A percentile compares a stretch with the other conserved stretches of the same genome.
phyloP scores from a whole-genome alignment of 2,113 vertebrate species.

The Varanus salvator region DNA sequence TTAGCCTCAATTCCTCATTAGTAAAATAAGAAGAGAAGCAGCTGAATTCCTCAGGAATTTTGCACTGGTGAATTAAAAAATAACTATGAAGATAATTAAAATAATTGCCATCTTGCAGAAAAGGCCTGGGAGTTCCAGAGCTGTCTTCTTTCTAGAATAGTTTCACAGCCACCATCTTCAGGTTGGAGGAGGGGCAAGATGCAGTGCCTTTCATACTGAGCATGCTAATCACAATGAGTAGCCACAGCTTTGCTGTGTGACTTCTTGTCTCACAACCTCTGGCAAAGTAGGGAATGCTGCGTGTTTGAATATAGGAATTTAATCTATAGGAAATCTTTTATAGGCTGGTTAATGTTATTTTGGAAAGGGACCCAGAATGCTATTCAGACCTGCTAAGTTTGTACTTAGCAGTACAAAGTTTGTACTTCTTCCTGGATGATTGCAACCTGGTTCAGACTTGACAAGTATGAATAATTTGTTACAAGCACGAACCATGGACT shows the following conservation, averaged over 20 bases:
- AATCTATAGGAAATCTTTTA: slow-evolving; percentile 26
- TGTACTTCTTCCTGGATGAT: slow-evolving; percentile 26
- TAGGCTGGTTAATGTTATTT: slow-evolving; percentile 62
- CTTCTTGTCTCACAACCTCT: slow-evolving; percentile 13
- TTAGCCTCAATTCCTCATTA: neutral
- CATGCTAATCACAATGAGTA: neutral
- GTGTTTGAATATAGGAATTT: slow-evolving; percentile 27
- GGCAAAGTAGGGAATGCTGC: neutral
- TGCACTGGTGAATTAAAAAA: neutral
- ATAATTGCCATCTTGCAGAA: neutral
- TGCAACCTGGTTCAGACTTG: neutral
- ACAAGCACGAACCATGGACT: neutral
- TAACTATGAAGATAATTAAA: neutral
- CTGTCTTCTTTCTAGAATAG: neutral
- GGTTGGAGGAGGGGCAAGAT: neutral
- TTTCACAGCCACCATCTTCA: no score
- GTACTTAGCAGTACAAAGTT: neutral
- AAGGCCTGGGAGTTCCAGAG: neutral
- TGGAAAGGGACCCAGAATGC: slow-evolving; percentile 55
- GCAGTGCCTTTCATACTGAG: neutral
- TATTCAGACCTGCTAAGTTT: slow-evolving; percentile 47
- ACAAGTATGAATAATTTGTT: neutral
- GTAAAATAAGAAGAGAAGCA: neutral
- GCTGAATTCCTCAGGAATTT: neutral
- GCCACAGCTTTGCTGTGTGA: slow-evolving; percentile 14